These are phyloP conservation scores for Pterostichus madidus DNA, from an alignment of 2,888 invertebrate species.

Conservation along the genomic window DNA sequence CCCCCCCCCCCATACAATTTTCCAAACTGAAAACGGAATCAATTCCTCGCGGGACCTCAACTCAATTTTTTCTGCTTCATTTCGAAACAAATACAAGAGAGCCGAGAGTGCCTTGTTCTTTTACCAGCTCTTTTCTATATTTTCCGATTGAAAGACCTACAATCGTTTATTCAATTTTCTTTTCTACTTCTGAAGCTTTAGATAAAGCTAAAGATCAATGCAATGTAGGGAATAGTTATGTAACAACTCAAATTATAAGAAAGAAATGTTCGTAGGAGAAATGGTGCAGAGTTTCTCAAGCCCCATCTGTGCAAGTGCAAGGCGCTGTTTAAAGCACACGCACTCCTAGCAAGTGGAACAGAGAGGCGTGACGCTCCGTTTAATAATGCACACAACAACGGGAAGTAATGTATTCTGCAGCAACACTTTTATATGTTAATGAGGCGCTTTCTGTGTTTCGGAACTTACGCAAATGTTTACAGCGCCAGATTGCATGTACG, in stretches of 20 bases:
- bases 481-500: not conserved
- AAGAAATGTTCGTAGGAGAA: no score
- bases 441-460: not conserved
- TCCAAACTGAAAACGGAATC: slow-evolving; percentile 40
- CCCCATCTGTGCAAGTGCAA: no score
- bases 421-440: slow-evolving; percentile 21
- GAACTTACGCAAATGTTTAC: slow-evolving; percentile 2
- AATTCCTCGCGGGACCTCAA: slow-evolving; percentile 52
- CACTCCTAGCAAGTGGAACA: no score
- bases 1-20: slow-evolving; percentile 10
- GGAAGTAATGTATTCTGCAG: slow-evolving; percentile 11
- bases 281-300: no score
- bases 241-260: no score
- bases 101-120: slow-evolving; percentile 1
- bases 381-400: slow-evolving; percentile 25
- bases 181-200: slow-evolving; percentile 4
- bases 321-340: no score
- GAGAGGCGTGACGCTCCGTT: slow-evolving; percentile 1
- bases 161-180: slow-evolving; percentile 45
- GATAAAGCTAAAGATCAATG: not conserved
- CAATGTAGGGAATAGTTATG: not conserved
- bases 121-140: slow-evolving; percentile 38
- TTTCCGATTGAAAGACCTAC: slow-evolving; percentile 29
- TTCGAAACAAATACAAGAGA: slow-evolving; percentile 45
- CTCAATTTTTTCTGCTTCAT: slow-evolving; percentile 60